Base-by-base conservation (phyloP, 2,888 invertebrate genomes). In the Agonopterix heracliana region DNA sequence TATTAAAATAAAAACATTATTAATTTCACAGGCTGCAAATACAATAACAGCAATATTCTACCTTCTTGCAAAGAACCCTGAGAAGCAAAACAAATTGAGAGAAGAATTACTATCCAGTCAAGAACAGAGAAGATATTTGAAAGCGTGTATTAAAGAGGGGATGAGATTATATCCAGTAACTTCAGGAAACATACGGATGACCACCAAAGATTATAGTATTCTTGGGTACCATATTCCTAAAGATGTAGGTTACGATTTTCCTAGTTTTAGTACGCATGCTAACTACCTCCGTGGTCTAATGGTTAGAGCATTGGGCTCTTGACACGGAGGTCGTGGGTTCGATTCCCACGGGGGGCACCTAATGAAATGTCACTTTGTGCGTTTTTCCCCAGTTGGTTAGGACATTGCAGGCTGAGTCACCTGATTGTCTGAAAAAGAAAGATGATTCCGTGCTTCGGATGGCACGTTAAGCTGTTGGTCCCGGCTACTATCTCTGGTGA, bases 131-230 rank as follows among this genome's bases (percentile, higher is more conserved):
- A 86, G 90, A 0, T 95, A 93, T 62, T 67, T 95, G 13, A 91
- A 90, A 53, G 94, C 94, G 0, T 93, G 93, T 59, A 89, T 95
- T 40, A 95, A 94, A 66, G 95, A 95, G 72, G 86, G 92, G 0
- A 69, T 93, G 51, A 87, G 94, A 60, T 55, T 92, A n/a, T 85
- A 89, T 61, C 92, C 93, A 0, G 89, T 92, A 1, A 89, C 90
- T 0, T 71, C 89, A 10, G 93, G 90, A 0, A 91, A 90, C 54
- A 60, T 90, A 9, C 84, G 93, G 51, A 73, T 74, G 48, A 80
- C 90, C 45, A 71, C 74, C 0, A 83, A 87, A 38, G 91, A 93
- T 51, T 81, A 91, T 4, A 84, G 90, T 9, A 64, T 94, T 0
- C 80, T 89, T n/a, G 93, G 91, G 8, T 94, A 92, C 63, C 71